These are phyloP conservation scores for Muschampia plurimacula DNA, from an alignment of 2,888 invertebrate species.

Conservation along the genomic window DNA sequence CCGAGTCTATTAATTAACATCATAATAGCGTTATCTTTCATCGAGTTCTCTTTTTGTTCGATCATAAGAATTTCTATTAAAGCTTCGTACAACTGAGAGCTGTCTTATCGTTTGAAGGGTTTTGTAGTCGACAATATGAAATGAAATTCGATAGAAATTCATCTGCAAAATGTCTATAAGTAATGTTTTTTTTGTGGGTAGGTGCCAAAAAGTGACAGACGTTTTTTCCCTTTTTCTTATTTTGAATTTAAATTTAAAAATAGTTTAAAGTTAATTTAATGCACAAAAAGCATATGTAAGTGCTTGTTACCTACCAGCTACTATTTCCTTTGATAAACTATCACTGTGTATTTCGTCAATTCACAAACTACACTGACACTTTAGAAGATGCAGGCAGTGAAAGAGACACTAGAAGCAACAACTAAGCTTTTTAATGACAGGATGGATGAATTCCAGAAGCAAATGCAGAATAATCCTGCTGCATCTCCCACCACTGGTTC, in stretches of 20 bases:
- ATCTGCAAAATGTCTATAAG: too few relatives aligned
- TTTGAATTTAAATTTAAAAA: neutral
- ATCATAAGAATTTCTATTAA: neutral
- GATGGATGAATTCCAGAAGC: neutral
- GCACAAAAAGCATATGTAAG: neutral
- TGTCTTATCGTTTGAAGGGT: neutral
- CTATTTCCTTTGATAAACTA: neutral
- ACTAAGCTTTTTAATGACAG: neutral
- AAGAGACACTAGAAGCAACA: neutral
- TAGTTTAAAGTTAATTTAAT: neutral
- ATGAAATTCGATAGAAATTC: too few relatives aligned
- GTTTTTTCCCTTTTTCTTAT: neutral
- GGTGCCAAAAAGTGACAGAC: too few relatives aligned
- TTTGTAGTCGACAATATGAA: neutral
- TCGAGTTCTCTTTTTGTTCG: neutral
- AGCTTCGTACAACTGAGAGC: neutral
- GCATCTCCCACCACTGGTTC: neutral
- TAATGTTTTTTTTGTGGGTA: too few relatives aligned
- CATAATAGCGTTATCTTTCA: slow-evolving; percentile 9
- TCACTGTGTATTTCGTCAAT: neutral
- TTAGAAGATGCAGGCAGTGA: neutral
- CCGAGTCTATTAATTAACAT: slow-evolving; percentile 26
- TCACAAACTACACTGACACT: neutral
- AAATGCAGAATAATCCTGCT: neutral
- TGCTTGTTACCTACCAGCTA: neutral